Evolutionary conservation across 2,797 vertebrate genomes (phyloP), one percentile per base, ranked within the genome.

Genomic region (Rhinoraja longicauda): DNA sequence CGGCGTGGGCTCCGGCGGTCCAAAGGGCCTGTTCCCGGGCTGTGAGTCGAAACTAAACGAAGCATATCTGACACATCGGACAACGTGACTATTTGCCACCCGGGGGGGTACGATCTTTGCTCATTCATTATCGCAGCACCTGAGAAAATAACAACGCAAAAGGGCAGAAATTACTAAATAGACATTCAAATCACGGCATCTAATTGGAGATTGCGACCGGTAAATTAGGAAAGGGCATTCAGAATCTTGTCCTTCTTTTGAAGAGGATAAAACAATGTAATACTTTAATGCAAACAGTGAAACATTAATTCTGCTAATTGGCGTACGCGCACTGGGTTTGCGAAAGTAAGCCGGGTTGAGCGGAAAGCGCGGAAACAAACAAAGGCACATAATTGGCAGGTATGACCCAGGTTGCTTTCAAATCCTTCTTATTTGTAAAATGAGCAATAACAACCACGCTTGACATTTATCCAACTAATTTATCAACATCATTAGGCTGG

Each of bases 391-490:
- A 67, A 88, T 88, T 88, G 62, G 67, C 67, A 21, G 32, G 7
- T 32, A 21, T 19, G 57, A 86, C 59, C 59, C 84, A 67, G 59
- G 88, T 88, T 21, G n/a, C 0, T n/a, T 36, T 88, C 67, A 59
- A 36, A 36, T 24, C 62, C 9, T 64, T 88, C 59, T 88, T n/a
- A 88, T 36, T 67, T 67, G 62, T 67, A 88, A 67, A 67, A 36
- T 67, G 17, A 67, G n/a, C 62, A 62, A 64, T 32, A 19, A 64
- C 29, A 32, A 77, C n/a, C 76, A 32, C 13, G n/a, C 32, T 17
- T 77, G 76, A 36, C 76, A 88, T 88, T 88, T n/a, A n/a, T 88
- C n/a, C 57, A 36, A 88, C 64, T 39, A 64, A 67, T 88, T 88
- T 36, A 88, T 88, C 84, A 88, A 67, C 62, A 88, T 36, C 62